phyloP scores from a whole-genome alignment of 1,140 invertebrate species.

The Triops longicaudatus region DNA sequence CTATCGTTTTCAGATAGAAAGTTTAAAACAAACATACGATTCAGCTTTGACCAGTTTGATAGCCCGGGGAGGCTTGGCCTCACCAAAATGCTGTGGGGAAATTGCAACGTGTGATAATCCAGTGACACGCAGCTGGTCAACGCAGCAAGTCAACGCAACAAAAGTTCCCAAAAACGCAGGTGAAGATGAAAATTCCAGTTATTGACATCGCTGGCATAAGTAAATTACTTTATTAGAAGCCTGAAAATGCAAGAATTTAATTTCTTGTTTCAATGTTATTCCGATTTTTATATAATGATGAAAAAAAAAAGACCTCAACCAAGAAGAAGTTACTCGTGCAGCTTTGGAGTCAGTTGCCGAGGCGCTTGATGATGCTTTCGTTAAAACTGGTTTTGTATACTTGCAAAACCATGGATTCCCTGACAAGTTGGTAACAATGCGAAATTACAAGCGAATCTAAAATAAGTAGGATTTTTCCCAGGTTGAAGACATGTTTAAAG shows the following conservation, averaged over 20 bases:
- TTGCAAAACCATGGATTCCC: conserved; percentile 29
- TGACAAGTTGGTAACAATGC: conserved; percentile 17
- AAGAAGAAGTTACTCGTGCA: not conserved
- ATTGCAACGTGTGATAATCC: no score
- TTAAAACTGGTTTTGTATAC: conserved; percentile 30
- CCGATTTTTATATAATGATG: no score
- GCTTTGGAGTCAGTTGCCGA: conserved; percentile 22
- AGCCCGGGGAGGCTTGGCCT: no score
- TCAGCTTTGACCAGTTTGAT: no score
- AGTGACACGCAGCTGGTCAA: no score
- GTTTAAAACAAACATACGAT: no score
- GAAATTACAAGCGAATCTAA: not conserved
- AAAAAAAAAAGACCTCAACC: not conserved
- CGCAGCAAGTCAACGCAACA: no score
- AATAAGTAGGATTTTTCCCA: not conserved
- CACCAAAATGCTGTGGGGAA: no score
- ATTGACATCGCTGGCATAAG: not conserved
- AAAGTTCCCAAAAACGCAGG: not conserved
- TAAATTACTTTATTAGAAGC: not conserved
- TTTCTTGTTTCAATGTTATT: no score
- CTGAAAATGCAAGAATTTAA: not conserved
- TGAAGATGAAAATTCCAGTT: not conserved
- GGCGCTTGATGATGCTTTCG: conserved; percentile 28
- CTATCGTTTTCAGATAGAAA: no score
- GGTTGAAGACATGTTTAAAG: conserved; percentile 20